Evolutionary conservation across 2,888 invertebrate genomes (phyloP).

Genomic region (Stenichneumon culpator): DNA sequence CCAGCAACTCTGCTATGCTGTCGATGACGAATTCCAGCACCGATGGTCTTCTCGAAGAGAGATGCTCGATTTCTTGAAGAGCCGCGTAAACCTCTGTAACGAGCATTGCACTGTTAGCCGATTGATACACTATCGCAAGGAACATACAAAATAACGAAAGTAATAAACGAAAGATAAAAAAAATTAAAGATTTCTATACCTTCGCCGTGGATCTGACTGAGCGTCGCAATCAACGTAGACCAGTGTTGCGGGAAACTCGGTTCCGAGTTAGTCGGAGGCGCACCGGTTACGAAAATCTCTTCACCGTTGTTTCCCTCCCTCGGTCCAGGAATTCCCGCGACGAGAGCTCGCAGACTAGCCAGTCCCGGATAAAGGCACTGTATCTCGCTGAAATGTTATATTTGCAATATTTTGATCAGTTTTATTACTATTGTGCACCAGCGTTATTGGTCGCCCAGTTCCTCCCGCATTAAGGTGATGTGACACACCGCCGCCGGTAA

Average conservation of each 20-base stretch:
- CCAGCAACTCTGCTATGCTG: conserved; percentile 88
- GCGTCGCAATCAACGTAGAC: conserved; percentile 81
- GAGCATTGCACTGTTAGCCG: conserved; percentile 33
- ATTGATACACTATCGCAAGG: background rate
- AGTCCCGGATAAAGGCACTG: conserved; percentile 87
- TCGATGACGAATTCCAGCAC: conserved; percentile 89
- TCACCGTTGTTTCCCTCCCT: conserved; percentile 86
- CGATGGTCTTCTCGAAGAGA: conserved; percentile 90
- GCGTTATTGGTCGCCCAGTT: too few species aligned
- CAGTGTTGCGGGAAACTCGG: conserved; percentile 84
- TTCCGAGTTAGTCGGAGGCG: conserved; percentile 83
- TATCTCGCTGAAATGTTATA: conserved; percentile 85
- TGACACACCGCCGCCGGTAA: too few species aligned
- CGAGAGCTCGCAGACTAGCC: conserved; percentile 86
- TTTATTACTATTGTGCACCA: background rate
- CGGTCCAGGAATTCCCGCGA: conserved; percentile 88
- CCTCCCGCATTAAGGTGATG: too few species aligned
- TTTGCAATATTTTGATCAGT: conserved; percentile 35
- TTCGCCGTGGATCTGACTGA: conserved; percentile 84
- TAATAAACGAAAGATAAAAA: background rate
- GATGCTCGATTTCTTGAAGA: conserved; percentile 91
- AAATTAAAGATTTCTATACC: conserved; percentile 76
- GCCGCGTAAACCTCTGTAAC: conserved; percentile 87
- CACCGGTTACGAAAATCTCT: conserved; percentile 86
- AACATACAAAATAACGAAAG: background rate